A percentile compares a stretch with the other conserved stretches of the same genome.
phyloP scores from a whole-genome alignment of 1,140 invertebrate species.

The Aleiodes sp. region DNA sequence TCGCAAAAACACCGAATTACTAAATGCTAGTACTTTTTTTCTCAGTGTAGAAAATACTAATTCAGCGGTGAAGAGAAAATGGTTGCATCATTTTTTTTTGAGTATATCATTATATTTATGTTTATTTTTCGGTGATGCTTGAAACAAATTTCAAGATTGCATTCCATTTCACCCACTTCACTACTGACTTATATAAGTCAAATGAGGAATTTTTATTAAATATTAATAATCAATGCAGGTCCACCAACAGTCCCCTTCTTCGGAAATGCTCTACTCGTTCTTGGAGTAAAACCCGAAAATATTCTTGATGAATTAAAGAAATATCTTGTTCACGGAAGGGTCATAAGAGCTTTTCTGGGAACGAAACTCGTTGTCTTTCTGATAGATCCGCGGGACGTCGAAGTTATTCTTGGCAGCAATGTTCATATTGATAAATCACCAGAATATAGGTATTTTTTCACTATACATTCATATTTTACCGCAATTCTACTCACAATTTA shows the following conservation, averaged over 20 bases:
- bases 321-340: conserved; percentile 68
- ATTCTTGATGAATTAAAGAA: conserved; percentile 59
- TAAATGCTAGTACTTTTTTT: no score
- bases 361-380: conserved; percentile 73
- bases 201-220: conserved; percentile 9
- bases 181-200: background rate
- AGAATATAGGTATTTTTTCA: conserved; percentile 64
- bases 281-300: conserved; percentile 68
- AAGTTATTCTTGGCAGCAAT: conserved; percentile 75
- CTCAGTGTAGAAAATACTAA: no score
- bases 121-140: no score
- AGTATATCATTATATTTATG: no score
- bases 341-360: conserved; percentile 73
- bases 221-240: conserved; percentile 43
- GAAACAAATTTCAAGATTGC: no score
- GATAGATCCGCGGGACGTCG: conserved; percentile 73
- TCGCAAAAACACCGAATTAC: no score
- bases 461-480: no score
- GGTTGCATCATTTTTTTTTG: no score
- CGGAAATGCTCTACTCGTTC: conserved; percentile 68
- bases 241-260: conserved; percentile 67
- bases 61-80: no score
- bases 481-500: background rate
- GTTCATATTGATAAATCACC: conserved; percentile 84
- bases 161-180: no score